A percentile compares a stretch with the other conserved stretches of the same genome.
These are phyloP conservation scores for Mallotus villosus DNA, from an alignment of 2,797 vertebrate species.

Conservation along the genomic window DNA sequence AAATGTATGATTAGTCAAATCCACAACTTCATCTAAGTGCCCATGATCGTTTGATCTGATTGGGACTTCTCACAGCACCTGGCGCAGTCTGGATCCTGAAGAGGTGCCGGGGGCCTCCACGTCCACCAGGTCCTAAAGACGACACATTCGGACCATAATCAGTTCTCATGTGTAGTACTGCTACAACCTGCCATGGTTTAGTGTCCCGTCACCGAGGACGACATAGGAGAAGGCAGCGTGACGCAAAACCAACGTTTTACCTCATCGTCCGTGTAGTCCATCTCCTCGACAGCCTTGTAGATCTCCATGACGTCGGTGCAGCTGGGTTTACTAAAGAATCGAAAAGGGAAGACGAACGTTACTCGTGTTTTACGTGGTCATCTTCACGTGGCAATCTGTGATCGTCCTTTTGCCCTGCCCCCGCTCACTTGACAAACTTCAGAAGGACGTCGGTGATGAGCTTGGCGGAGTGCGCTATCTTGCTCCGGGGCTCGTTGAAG, in stretches of 20 bases:
- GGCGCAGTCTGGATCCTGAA: constrained; percentile 69
- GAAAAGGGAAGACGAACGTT: neutral
- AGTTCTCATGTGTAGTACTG: neutral
- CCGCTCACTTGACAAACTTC: constrained; percentile 89
- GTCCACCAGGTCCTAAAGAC: constrained; percentile 70
- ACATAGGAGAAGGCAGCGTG: too few species aligned
- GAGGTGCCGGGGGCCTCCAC: constrained; percentile 77
- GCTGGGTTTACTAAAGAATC: constrained; percentile 79
- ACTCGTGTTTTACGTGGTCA: neutral
- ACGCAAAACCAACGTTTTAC: constrained; percentile 63
- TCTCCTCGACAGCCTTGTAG: constrained; percentile 85
- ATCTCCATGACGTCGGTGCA: constrained; percentile 90
- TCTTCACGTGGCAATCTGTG: too few species aligned
- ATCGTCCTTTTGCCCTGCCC: too few species aligned
- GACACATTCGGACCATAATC: constrained; percentile 10
- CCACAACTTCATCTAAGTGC: too few species aligned
- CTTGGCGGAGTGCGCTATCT: constrained; percentile 92
- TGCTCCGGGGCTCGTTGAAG: constrained; percentile 94
- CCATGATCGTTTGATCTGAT: too few species aligned
- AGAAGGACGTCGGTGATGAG: constrained; percentile 90
- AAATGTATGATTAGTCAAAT: too few species aligned
- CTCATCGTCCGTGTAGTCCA: constrained; percentile 84
- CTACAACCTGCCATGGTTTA: neutral
- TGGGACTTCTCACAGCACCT: constrained; percentile 57
- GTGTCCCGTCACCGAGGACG: neutral